Percentiles rank a stretch among this genome's conserved stretches.
phyloP scores from a whole-genome alignment of 2,113 vertebrate genomes.

The Gallinago undulata region DNA sequence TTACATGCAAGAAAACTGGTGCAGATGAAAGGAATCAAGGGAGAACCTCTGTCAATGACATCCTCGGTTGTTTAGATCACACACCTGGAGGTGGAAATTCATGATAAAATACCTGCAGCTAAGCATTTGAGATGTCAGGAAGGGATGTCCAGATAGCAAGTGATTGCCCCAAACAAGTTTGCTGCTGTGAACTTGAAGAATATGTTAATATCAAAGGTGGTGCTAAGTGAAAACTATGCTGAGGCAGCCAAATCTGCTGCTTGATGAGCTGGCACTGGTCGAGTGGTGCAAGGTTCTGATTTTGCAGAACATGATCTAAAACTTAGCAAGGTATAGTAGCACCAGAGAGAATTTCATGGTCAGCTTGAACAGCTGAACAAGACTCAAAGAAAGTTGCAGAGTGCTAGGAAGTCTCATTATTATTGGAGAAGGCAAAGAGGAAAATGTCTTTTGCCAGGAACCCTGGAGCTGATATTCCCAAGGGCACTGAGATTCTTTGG shows the following conservation, averaged over 20 bases:
- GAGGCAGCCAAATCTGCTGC: not conserved
- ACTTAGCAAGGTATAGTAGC: not conserved
- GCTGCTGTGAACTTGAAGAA: not conserved
- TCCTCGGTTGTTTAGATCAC: not conserved
- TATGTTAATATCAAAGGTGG: not conserved
- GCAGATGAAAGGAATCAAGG: not conserved
- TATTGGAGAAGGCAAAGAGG: not conserved
- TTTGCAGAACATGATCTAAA: not conserved
- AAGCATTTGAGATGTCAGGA: not conserved
- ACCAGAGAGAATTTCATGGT: not conserved
- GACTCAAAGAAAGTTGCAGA: not conserved
- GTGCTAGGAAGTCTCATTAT: not conserved
- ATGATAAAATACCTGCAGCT: not conserved
- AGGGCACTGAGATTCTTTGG: not conserved
- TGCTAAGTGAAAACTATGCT: not conserved
- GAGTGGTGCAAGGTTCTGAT: not conserved
- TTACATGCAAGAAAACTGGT: not conserved
- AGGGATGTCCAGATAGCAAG: not conserved
- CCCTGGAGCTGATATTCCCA: not conserved
- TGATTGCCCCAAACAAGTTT: not conserved
- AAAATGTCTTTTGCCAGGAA: not conserved
- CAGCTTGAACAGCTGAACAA: not conserved
- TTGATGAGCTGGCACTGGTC: not conserved
- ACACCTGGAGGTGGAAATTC: not conserved
- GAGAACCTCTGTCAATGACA: not conserved